phyloP scores from a whole-genome alignment of 2,888 invertebrate genomes.

The Parnassius smintheus region DNA sequence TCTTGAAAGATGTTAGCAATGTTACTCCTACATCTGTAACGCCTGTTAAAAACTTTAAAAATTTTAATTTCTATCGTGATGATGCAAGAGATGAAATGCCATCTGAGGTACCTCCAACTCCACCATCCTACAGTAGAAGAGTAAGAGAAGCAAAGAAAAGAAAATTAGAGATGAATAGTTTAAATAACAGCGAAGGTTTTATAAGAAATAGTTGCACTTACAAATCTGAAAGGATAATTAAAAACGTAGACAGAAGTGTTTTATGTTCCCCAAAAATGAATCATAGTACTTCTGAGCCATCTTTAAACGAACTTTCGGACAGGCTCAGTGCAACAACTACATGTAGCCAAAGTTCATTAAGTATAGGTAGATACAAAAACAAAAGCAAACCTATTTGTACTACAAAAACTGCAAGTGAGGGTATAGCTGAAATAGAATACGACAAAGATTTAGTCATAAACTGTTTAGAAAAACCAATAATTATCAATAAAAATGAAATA shows the following conservation, averaged over 20 bases:
- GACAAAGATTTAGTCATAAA: slow-evolving; percentile 67
- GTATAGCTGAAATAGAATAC: slow-evolving; percentile 82
- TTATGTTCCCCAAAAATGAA: slow-evolving; percentile 51
- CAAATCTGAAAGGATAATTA: slow-evolving; percentile 69
- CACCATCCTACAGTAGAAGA: slow-evolving; percentile 70
- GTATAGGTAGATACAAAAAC: slow-evolving; percentile 42
- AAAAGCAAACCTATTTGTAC: slow-evolving; percentile 55
- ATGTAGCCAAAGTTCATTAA: slow-evolving; percentile 55
- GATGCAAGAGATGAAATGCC: slow-evolving; percentile 58
- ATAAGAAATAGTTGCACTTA: slow-evolving; percentile 61
- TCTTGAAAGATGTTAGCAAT: slow-evolving; percentile 82
- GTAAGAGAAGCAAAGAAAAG: slow-evolving; percentile 74
- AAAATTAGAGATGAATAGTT: slow-evolving; percentile 68
- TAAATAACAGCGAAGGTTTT: slow-evolving; percentile 53
- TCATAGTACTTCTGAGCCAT: slow-evolving; percentile 69
- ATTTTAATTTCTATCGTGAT: slow-evolving; percentile 52
- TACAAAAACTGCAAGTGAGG: slow-evolving; percentile 70
- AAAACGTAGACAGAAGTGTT: slow-evolving; percentile 49
- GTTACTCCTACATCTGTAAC: slow-evolving; percentile 78
- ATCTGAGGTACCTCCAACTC: slow-evolving; percentile 65
- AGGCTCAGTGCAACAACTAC: slow-evolving; percentile 54
- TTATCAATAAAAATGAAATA: slow-evolving; percentile 42
- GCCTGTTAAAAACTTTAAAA: slow-evolving; percentile 59
- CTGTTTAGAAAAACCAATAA: slow-evolving; percentile 63
- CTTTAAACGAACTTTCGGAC: slow-evolving; percentile 64